These are phyloP conservation scores for Doris montereyensis DNA, from an alignment of 2,888 invertebrate genomes.

Conservation along the genomic window DNA sequence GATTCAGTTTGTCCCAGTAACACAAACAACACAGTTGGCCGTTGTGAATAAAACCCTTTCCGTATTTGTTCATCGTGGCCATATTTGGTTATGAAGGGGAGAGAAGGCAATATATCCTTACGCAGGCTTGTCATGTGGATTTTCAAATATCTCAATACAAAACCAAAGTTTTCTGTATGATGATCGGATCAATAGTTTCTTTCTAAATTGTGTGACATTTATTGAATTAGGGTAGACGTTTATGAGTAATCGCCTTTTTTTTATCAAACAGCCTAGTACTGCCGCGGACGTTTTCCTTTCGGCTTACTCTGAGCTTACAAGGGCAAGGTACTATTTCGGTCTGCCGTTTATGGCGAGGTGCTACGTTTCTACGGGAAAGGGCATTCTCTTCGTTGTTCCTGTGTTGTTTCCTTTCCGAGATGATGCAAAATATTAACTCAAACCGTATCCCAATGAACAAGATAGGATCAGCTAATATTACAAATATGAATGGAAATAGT, in stretches of 20 bases:
- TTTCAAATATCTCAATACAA: not conserved
- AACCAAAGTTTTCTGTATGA: not conserved
- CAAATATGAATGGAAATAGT: conserved; percentile 25
- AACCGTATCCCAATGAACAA: not conserved
- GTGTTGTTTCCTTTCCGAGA: not conserved
- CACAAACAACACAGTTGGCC: not conserved
- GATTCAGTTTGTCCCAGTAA: not conserved
- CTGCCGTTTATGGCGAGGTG: not conserved
- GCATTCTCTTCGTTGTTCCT: not conserved
- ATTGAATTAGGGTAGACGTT: not conserved
- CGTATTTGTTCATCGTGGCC: conserved; percentile 51
- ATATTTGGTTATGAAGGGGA: conserved; percentile 69
- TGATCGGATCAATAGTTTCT: not conserved
- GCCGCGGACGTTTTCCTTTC: too few species aligned
- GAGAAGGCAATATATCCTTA: not conserved
- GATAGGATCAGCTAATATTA: not conserved
- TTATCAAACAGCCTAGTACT: not conserved
- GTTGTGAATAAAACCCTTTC: conserved; percentile 6
- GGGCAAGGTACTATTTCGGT: not conserved
- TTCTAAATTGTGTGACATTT: too few species aligned
- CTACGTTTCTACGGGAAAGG: not conserved
- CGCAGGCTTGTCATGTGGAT: conserved; percentile 2
- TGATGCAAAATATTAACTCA: not conserved
- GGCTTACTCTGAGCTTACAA: too few species aligned
- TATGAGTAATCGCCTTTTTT: not conserved